phyloP scores from a whole-genome alignment of 2,113 vertebrate species.

The Paratilapia polleni region DNA sequence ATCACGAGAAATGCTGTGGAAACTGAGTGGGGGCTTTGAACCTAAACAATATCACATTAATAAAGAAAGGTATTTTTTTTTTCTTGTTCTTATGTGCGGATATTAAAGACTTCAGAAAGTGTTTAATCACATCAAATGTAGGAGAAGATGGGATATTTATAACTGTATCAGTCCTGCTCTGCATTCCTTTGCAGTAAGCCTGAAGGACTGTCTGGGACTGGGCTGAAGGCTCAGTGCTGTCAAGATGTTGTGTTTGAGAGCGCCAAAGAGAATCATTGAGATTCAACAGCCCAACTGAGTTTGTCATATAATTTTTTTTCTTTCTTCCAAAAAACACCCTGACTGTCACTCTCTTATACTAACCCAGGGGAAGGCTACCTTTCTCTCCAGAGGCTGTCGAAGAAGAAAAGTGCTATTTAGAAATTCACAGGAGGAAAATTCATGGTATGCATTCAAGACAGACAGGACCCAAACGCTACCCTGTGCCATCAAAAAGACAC shows the following conservation, averaged over 20 bases:
- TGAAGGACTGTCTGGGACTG: conserved; percentile 51
- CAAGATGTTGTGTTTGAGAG: conserved; percentile 46
- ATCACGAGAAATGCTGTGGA: conserved; percentile 60
- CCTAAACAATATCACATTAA: conserved; percentile 47
- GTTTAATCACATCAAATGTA: conserved; percentile 61
- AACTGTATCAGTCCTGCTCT: conserved; percentile 32
- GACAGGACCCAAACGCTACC: conserved; percentile 47
- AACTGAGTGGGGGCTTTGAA: conserved; percentile 48
- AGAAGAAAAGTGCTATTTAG: conserved; percentile 34
- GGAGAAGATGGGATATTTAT: conserved; percentile 46
- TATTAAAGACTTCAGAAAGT: conserved; percentile 58
- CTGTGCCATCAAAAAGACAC: conserved; percentile 53
- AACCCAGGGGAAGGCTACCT: conserved; percentile 28
- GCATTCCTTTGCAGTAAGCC: conserved; percentile 61
- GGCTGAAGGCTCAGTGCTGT: conserved; percentile 52
- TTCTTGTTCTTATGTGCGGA: conserved; percentile 13
- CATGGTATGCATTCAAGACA: conserved; percentile 40
- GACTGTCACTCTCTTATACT: conserved; percentile 43
- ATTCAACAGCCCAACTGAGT: conserved; percentile 65
- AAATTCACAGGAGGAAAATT: conserved; percentile 54
- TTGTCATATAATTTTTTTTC: conserved; percentile 48
- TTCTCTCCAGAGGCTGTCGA: conserved; percentile 37
- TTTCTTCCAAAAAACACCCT: conserved; percentile 17
- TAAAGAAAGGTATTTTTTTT: conserved; percentile 49
- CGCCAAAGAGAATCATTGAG: conserved; percentile 62